These are phyloP conservation scores for Pyralis farinalis DNA, from an alignment of 2,888 invertebrate genomes.

Conservation along the genomic window DNA sequence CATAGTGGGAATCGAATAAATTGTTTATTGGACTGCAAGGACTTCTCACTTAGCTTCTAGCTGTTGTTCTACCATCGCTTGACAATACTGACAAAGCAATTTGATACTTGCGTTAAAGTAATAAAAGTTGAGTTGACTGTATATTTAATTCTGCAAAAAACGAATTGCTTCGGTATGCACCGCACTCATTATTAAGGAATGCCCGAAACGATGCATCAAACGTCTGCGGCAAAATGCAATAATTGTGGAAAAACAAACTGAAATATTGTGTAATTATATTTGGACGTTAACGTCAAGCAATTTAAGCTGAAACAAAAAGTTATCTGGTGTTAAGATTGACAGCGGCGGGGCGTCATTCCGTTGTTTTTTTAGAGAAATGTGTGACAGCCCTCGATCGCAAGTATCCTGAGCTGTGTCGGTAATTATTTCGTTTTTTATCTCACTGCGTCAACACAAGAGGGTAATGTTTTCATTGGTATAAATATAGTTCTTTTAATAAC, in stretches of 20 bases:
- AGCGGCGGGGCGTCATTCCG: conserved; percentile 29
- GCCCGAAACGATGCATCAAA: conserved; percentile 48
- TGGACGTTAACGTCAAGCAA: conserved; percentile 33
- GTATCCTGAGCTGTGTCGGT: neutral
- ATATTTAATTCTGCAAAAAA: neutral
- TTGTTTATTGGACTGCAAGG: too few species aligned
- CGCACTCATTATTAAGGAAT: conserved; percentile 55
- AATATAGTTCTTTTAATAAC: too few species aligned
- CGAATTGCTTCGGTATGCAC: conserved; percentile 30
- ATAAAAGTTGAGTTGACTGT: neutral
- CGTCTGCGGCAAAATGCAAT: conserved; percentile 56
- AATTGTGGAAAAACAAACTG: conserved; percentile 67
- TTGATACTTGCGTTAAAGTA: neutral
- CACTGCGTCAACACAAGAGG: too few species aligned
- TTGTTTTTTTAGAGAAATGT: conserved; percentile 19
- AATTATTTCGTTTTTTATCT: neutral
- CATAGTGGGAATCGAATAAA: too few species aligned
- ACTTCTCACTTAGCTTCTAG: conserved; percentile 6
- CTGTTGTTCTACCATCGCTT: too few species aligned
- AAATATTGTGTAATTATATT: conserved; percentile 70
- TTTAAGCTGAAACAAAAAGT: conserved; percentile 35
- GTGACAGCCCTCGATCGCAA: conserved; percentile 1
- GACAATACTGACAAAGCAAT: too few species aligned
- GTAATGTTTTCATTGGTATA: too few species aligned
- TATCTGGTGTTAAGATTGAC: conserved; percentile 45